phyloP scores from a whole-genome alignment of 2,888 invertebrate genomes.

The Noctua comes region DNA sequence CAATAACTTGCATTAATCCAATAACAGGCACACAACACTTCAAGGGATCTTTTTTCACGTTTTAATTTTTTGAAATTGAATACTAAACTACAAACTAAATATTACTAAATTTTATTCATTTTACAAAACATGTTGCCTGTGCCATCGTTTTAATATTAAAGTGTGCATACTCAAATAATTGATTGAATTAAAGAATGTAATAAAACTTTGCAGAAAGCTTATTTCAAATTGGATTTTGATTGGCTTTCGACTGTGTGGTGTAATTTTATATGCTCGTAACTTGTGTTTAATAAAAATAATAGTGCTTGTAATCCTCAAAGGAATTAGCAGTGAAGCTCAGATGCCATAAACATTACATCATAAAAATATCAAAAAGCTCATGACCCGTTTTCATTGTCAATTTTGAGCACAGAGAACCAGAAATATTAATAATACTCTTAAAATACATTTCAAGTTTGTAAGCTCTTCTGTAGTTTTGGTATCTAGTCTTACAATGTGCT shows the following conservation, averaged over 20 bases:
- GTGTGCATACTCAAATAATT: constrained; percentile 22
- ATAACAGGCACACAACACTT: background rate
- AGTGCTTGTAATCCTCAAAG: background rate
- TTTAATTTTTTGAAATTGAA: background rate
- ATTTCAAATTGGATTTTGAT: constrained; percentile 46
- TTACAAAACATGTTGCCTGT: background rate
- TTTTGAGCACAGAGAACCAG: background rate
- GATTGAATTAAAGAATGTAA: constrained; percentile 34
- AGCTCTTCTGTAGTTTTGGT: background rate
- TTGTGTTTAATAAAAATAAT: constrained; percentile 2
- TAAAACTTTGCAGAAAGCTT: constrained; percentile 30
- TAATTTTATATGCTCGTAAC: constrained; percentile 23
- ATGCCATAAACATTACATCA: background rate
- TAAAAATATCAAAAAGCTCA: background rate
- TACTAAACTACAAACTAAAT: too few species aligned
- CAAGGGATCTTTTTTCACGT: background rate
- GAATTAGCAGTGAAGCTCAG: background rate
- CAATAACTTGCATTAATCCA: background rate
- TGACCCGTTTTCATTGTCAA: background rate
- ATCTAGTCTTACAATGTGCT: background rate
- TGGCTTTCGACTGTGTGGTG: constrained; percentile 16
- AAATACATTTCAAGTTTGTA: background rate
- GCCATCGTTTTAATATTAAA: background rate
- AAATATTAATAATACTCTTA: background rate
- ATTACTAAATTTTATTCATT: background rate